Base-by-base conservation (phyloP, 2,888 invertebrate genomes). In the Apodemia duryi region DNA sequence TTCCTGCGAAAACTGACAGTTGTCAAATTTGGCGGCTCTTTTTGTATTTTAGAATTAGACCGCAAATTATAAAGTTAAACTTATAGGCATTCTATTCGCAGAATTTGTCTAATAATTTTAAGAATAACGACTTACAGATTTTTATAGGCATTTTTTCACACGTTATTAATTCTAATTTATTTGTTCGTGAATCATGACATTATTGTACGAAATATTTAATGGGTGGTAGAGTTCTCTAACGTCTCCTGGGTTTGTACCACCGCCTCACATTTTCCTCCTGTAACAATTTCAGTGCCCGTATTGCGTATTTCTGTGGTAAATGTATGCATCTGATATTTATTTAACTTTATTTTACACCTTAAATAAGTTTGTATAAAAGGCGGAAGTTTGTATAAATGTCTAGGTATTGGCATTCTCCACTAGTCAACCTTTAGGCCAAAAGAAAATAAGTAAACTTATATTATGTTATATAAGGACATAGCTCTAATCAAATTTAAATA, bases 1-100 rank as follows among this genome's bases (percentile, higher is more conserved):
- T 32, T 32, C 60, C 61, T 75, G 77, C 71, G 75, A 75, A 74
- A 69, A 62, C 66, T 69, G 71, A 76, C 86, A 85, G 82, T 81
- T 86, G 86, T 81, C 76, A 81, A 57, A 70, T 67, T 68, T 69
- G 68, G 72, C 73, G 74, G 73, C 65, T 57, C 35, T 63, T 68
- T 69, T 61, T 38, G 51, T 64, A 52, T 61, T 52, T 52, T n/a
- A 9, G 43, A 66, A 63, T 60, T 62, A 65, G 38, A 62, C 65
- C 69, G 67, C 72, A 66, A 66, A 64, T 67, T 62, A 49, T 7
- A 7, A 49, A 63, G 32, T 29, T 6, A n/a, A 49, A 49, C 11
- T 49, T 49, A 29, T 1, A 6, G 10, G 46, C 2, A 28, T 43
- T 29, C 7, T 43, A 29, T 38, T 38, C 38, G 10, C n/a, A n/a